phyloP scores from a whole-genome alignment of 2,113 vertebrate species.

The Solea senegalensis region DNA sequence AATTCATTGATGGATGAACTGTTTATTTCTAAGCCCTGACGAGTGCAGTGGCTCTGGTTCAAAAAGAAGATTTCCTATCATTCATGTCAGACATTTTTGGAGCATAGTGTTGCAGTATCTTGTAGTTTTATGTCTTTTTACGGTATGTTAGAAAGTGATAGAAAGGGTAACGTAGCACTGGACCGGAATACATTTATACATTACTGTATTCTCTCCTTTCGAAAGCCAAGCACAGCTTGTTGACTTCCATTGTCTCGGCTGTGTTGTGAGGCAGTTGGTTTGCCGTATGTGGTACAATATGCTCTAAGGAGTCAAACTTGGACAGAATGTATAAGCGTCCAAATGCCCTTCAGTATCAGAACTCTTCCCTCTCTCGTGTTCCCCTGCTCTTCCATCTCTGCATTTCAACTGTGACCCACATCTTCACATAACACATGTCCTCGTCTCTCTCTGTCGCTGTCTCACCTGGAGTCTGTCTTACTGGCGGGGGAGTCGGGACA shows the following conservation, averaged over 20 bases:
- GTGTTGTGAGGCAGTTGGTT: background rate
- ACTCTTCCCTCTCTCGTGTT: background rate
- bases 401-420: background rate
- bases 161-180: too few species aligned
- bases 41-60: too few species aligned
- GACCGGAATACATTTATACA: too few species aligned
- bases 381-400: background rate
- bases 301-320: background rate
- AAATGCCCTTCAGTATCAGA: background rate
- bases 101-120: too few species aligned
- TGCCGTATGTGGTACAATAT: background rate
- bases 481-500: conserved; percentile 86
- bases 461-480: conserved; percentile 88
- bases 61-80: too few species aligned
- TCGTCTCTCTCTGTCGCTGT: background rate
- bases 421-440: background rate
- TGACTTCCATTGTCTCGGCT: background rate
- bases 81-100: too few species aligned
- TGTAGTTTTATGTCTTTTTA: too few species aligned
- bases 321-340: background rate
- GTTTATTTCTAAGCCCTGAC: too few species aligned
- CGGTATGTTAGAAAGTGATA: too few species aligned
- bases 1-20: conserved; percentile 2
- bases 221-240: background rate
- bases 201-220: background rate